A percentile compares a stretch with the other conserved stretches of the same genome.
Evolutionary conservation across 1,140 invertebrate genomes (phyloP).

Genomic region (Drosophila prosaltans): DNA sequence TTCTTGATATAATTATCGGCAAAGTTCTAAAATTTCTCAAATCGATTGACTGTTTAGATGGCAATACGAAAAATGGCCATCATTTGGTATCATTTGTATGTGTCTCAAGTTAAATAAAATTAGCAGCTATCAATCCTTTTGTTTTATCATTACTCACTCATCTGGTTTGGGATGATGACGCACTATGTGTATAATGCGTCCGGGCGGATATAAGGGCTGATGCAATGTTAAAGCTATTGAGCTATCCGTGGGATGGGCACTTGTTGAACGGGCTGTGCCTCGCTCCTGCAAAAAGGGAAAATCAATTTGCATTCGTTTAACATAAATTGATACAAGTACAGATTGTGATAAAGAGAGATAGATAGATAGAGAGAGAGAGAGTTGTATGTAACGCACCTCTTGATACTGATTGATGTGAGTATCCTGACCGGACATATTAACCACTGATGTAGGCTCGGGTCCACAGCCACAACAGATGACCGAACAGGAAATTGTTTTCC

Average conservation of each 20-base stretch:
- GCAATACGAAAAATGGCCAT: too few relatives aligned
- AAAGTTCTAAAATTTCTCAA: too few relatives aligned
- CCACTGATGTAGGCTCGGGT: constrained; percentile 87
- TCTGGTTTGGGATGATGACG: constrained; percentile 92
- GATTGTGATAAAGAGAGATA: not conserved
- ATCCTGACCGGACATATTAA: constrained; percentile 85
- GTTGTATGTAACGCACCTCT: constrained; percentile 53
- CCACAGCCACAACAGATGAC: constrained; percentile 91
- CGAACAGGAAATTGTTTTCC: constrained; percentile 94
- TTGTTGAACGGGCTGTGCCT: constrained; percentile 85
- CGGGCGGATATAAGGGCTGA: constrained; percentile 93
- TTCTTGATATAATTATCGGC: too few relatives aligned
- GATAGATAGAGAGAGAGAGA: not conserved
- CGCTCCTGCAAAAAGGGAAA: constrained; percentile 57
- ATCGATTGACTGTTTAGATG: too few relatives aligned
- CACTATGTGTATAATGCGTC: constrained; percentile 94
- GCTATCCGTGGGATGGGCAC: constrained; percentile 88
- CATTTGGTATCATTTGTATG: not conserved
- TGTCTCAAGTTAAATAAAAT: constrained; percentile 3
- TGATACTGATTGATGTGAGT: constrained; percentile 86
- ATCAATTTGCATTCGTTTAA: not conserved
- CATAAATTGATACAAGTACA: too few relatives aligned
- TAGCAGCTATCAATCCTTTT: not conserved
- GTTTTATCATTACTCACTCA: constrained; percentile 86
- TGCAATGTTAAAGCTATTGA: constrained; percentile 91